These are phyloP conservation scores for Aphodius sticticus DNA, from an alignment of 2,888 invertebrate genomes.

Conservation along the genomic window DNA sequence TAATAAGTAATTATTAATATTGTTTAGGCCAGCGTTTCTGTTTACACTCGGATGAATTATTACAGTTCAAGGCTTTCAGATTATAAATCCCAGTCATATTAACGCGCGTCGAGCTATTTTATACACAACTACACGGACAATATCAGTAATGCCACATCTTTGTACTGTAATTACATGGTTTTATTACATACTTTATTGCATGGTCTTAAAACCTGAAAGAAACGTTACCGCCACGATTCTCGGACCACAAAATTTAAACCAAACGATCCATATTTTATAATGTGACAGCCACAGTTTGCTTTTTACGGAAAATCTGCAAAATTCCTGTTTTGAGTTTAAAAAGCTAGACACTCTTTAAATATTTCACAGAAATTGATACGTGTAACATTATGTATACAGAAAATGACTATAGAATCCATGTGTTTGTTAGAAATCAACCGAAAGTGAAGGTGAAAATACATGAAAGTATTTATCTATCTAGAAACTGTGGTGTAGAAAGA, in stretches of 20 bases:
- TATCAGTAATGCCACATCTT: background rate
- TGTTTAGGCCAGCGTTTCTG: conserved; percentile 34
- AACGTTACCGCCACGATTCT: background rate
- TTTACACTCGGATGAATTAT: conserved; percentile 39
- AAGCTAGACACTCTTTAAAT: too few species aligned
- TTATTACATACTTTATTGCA: background rate
- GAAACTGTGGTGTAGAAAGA: too few species aligned
- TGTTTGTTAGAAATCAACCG: too few species aligned
- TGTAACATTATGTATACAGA: too few species aligned
- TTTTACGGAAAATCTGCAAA: too few species aligned
- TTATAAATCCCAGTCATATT: background rate
- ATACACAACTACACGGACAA: background rate
- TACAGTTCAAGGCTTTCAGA: conserved; percentile 34
- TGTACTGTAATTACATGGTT: background rate
- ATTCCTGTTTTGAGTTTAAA: too few species aligned
- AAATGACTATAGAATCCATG: too few species aligned
- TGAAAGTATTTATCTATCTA: too few species aligned
- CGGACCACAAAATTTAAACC: background rate
- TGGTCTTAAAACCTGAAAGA: background rate
- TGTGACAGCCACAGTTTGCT: too few species aligned
- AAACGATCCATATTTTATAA: background rate
- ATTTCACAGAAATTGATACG: too few species aligned
- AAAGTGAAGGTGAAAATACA: too few species aligned
- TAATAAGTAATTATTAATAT: conserved; percentile 38
- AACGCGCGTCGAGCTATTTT: background rate